These are phyloP conservation scores for Diorhabda elongata DNA, from an alignment of 1,140 invertebrate genomes.

Conservation along the genomic window DNA sequence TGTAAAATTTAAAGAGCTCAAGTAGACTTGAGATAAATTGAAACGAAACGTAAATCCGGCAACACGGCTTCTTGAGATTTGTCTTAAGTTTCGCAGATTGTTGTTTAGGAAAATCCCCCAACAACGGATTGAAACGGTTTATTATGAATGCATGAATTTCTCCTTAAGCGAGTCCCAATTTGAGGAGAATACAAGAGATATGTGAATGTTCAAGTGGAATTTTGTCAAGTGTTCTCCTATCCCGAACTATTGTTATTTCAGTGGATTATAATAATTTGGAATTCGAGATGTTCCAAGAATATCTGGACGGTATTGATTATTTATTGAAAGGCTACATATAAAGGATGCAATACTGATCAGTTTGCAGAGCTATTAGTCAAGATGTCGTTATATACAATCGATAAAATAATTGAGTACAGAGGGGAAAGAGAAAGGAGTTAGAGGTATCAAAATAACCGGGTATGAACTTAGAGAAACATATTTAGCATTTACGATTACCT, in stretches of 20 bases:
- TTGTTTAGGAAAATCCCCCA: not conserved
- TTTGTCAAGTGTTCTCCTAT: not conserved
- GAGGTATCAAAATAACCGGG: too few species aligned
- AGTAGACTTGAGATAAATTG: too few species aligned
- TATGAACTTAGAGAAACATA: too few species aligned
- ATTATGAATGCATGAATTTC: conserved; percentile 1
- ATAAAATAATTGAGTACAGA: too few species aligned
- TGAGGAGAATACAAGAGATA: not conserved
- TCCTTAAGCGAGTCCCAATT: not conserved
- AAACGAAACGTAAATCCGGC: too few species aligned
- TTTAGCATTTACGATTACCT: too few species aligned
- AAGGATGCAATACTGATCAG: too few species aligned
- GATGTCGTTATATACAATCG: too few species aligned
- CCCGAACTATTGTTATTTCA: not conserved
- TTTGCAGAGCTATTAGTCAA: too few species aligned
- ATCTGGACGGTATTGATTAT: not conserved
- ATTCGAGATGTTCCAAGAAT: not conserved
- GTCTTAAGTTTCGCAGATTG: not conserved
- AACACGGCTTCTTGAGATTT: too few species aligned
- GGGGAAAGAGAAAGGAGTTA: too few species aligned
- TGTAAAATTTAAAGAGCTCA: too few species aligned
- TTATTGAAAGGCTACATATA: not conserved
- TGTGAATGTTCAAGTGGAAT: not conserved
- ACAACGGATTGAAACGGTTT: not conserved
- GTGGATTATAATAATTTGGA: not conserved